Percentiles rank a stretch among this genome's conserved stretches.
phyloP scores from a whole-genome alignment of 2,797 vertebrate species.

The Chelidonichthys spinosus region DNA sequence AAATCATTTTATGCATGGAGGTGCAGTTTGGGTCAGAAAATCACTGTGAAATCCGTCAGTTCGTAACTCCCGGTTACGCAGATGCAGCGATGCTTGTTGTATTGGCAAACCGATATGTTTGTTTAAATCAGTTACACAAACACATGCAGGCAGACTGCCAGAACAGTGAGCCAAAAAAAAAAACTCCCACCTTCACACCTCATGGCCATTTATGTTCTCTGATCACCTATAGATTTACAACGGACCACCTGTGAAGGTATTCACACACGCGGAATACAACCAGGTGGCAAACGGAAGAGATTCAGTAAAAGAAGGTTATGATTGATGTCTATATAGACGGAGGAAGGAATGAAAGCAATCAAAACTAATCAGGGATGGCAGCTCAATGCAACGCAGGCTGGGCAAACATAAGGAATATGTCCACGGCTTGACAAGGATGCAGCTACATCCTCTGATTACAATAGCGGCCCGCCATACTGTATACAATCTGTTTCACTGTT shows the following conservation, averaged over 20 bases:
- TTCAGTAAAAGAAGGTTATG: conserved; percentile 43
- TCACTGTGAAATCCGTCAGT: background rate
- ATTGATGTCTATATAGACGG: conserved; percentile 74
- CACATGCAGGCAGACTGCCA: conserved; percentile 36
- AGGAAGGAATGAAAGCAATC: conserved; percentile 75
- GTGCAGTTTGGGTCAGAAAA: background rate
- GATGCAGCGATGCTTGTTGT: background rate
- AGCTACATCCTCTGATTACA: conserved; percentile 71
- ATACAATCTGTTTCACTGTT: conserved; percentile 60
- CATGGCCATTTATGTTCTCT: conserved; percentile 45
- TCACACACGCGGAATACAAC: conserved; percentile 39
- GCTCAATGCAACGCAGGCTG: conserved; percentile 59
- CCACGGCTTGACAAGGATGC: conserved; percentile 61
- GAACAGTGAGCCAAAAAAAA: conserved; percentile 38
- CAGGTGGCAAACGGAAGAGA: conserved; percentile 55
- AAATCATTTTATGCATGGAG: background rate
- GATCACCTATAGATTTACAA: conserved; percentile 59
- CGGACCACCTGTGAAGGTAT: conserved; percentile 25
- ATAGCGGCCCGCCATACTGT: conserved; percentile 47
- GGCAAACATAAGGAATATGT: conserved; percentile 73
- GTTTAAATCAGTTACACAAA: conserved; percentile 15
- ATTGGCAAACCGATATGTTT: conserved; percentile 24
- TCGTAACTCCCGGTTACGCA: background rate
- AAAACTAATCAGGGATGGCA: conserved; percentile 77
- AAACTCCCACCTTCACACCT: conserved; percentile 63